A percentile compares a stretch with the other conserved stretches of the same genome.
These are phyloP conservation scores for Spea hammondii DNA, from an alignment of 2,797 vertebrate genomes.

Conservation along the genomic window DNA sequence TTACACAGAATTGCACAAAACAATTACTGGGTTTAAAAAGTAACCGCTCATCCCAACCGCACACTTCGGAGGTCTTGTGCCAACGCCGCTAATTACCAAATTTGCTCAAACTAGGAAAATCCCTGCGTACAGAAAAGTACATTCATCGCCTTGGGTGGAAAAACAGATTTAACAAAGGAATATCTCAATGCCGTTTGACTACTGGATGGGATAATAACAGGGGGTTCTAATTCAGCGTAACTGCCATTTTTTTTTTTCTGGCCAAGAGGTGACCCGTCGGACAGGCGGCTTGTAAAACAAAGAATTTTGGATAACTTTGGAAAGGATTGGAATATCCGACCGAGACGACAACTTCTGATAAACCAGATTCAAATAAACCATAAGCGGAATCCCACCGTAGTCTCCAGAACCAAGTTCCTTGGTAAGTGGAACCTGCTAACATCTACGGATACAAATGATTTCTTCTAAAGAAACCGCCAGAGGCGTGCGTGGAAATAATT, in stretches of 20 bases:
- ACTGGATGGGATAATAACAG: slow-evolving; percentile 24
- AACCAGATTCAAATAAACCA: too few species aligned
- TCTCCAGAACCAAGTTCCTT: too few species aligned
- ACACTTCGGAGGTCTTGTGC: background rate
- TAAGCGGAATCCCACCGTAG: too few species aligned
- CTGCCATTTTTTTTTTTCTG: background rate
- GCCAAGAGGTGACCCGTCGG: too few species aligned
- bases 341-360: too few species aligned
- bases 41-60: background rate
- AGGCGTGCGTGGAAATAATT: too few species aligned
- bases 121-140: slow-evolving; percentile 15
- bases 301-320: too few species aligned
- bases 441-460: too few species aligned
- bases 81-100: slow-evolving; percentile 34
- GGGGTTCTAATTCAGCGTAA: background rate
- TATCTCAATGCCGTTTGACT: slow-evolving; percentile 14
- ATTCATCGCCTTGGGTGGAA: slow-evolving; percentile 28
- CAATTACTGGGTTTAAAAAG: background rate
- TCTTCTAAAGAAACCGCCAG: too few species aligned
- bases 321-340: too few species aligned
- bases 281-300: too few species aligned
- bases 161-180: slow-evolving; percentile 20
- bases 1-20: background rate
- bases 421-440: too few species aligned
- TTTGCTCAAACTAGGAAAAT: slow-evolving; percentile 43